A percentile compares a stretch with the other conserved stretches of the same genome.
Evolutionary conservation across 2,888 invertebrate genomes (phyloP).

Genomic region (Chloroclysta siterata): DNA sequence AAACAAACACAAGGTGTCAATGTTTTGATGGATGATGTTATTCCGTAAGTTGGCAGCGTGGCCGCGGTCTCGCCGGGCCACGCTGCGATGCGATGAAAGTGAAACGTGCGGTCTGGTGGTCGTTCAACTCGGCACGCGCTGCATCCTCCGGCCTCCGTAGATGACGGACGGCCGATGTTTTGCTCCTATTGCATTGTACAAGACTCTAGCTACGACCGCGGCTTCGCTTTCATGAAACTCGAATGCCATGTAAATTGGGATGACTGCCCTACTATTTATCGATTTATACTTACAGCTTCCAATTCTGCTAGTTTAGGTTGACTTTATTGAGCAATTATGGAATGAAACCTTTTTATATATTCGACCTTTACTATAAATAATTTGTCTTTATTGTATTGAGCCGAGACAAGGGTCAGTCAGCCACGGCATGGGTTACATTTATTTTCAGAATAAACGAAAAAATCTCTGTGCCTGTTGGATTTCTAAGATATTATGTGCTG

Average conservation of each 20-base stretch:
- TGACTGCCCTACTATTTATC: constrained; percentile 27
- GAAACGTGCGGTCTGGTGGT: constrained; percentile 76
- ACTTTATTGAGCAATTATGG: constrained; percentile 18
- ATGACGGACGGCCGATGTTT: constrained; percentile 50
- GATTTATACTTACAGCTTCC: background rate
- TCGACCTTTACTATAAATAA: constrained; percentile 25
- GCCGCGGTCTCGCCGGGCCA: constrained; percentile 54
- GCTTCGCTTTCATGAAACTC: constrained; percentile 34
- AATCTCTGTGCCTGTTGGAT: too few relatives aligned
- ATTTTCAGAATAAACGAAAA: constrained; percentile 1
- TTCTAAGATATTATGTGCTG: too few relatives aligned
- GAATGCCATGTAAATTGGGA: constrained; percentile 36
- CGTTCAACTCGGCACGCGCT: constrained; percentile 84
- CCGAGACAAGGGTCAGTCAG: constrained; percentile 19
- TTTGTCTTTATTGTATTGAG: constrained; percentile 15
- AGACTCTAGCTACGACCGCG: constrained; percentile 9
- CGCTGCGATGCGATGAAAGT: constrained; percentile 80
- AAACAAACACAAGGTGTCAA: constrained; percentile 40
- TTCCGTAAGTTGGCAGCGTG: constrained; percentile 48
- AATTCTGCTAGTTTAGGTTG: constrained; percentile 1
- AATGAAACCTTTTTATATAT: constrained; percentile 9
- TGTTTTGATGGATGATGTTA: constrained; percentile 55
- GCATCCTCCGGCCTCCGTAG: constrained; percentile 53
- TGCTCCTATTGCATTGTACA: constrained; percentile 55
- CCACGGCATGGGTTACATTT: constrained; percentile 11